Base-by-base conservation (phyloP, 2,888 invertebrate species). In the Dusona sp. region DNA sequence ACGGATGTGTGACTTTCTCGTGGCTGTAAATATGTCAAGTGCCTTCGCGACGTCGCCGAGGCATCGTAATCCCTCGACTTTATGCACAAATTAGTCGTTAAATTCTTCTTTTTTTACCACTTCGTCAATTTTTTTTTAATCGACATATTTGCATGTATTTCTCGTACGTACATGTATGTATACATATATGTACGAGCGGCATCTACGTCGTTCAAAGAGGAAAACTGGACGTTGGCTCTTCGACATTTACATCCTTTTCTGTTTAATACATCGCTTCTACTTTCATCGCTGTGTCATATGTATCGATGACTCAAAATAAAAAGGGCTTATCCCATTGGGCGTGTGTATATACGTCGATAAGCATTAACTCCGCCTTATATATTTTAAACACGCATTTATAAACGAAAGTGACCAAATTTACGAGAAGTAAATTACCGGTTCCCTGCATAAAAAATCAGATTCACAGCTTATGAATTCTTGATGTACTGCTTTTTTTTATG, bases 1-100 rank as follows among this genome's bases (percentile, higher is more conserved):
- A 88, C 87, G 88, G 89, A 90, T 88, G 90, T 88, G 87, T 82
- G 89, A 90, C 89, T 90, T 90, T 90, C 89, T 86, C 89, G 89
- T 80, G 86, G 80, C 83, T 85, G 88, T 89, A 88, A 89, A 90
- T 89, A 88, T 89, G 88, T 88, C 88, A 85, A 83, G 84, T 83
- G 84, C 48, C 65, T 64, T 64, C n/a, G 79, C 84, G 81, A 74
- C 81, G 84, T 78, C 84, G 68, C 61, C 72, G 70, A 57, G 45
- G 33, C 73, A 64, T 81, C 86, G 84, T 84, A 84, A 84, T 86
- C 54, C 51, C 29, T 25, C 51, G 73, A 81, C 61, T 86, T 86
- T 86, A 81, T 84, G 77, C 73, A 84, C 84, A 86, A 86, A 86
- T 86, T 86, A 86, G 84, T 84, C 86, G 86, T 84, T 84, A 78